Evolutionary conservation across 2,888 invertebrate genomes (phyloP).

Genomic region (Clepsis dumicolana): DNA sequence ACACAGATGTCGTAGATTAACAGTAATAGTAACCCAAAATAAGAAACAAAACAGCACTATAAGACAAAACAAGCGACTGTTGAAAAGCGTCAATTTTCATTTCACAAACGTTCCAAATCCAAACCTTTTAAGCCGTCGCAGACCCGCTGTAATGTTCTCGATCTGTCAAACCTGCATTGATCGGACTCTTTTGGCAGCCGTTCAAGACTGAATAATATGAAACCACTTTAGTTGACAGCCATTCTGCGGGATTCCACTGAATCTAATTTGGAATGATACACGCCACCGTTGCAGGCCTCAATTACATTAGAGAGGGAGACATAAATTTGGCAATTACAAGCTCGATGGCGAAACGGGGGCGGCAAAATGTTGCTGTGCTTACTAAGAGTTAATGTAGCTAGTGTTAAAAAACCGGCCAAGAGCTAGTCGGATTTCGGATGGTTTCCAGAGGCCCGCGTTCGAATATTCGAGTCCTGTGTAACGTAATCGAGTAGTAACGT

Average conservation of each 20-base stretch:
- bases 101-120: conserved; percentile 9
- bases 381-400: too few species aligned
- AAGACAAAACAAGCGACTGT: neutral
- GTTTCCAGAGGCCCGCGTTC: too few species aligned
- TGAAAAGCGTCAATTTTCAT: neutral
- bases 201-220: conserved; percentile 41
- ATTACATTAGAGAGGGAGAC: conserved; percentile 80
- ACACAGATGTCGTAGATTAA: too few species aligned
- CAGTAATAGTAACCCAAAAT: too few species aligned
- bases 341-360: conserved; percentile 69
- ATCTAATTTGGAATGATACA: conserved; percentile 84
- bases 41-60: neutral
- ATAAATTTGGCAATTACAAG: conserved; percentile 84
- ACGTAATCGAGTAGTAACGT: too few species aligned
- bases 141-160: conserved; percentile 9
- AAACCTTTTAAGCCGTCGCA: conserved; percentile 9
- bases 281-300: conserved; percentile 74
- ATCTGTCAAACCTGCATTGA: conserved; percentile 27
- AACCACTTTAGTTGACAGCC: conserved; percentile 49
- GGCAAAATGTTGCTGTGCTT: conserved; percentile 64
- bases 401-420: too few species aligned
- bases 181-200: conserved; percentile 20
- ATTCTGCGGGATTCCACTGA: conserved; percentile 58
- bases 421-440: too few species aligned
- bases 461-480: too few species aligned